These are phyloP conservation scores for Psilopsiagon aymara DNA, from an alignment of 2,113 vertebrate genomes.

Conservation along the genomic window DNA sequence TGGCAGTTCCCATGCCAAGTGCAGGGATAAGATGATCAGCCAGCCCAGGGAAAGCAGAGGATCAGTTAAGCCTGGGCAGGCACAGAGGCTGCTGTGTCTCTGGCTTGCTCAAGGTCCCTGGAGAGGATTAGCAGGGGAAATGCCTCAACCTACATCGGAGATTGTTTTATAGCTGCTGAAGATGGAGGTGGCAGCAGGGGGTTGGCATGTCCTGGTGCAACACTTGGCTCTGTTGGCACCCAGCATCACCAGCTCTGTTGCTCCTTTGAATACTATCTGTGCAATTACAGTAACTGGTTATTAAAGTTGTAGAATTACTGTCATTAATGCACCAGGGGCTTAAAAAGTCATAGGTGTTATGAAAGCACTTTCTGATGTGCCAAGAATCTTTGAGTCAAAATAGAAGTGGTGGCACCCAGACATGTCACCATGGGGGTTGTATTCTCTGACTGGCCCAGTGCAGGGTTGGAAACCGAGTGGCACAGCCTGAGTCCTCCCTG, in stretches of 20 bases:
- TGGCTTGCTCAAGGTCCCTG: neutral
- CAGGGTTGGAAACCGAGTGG: fast-evolving
- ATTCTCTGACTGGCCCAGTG: fast-evolving
- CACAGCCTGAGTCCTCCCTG: fast-evolving
- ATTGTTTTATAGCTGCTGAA: neutral
- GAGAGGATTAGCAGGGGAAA: neutral
- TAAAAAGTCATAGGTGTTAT: fast-evolving
- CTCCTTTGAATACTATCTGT: neutral
- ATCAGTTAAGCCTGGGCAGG: neutral
- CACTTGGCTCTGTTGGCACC: neutral
- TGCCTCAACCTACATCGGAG: neutral
- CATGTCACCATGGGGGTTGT: fast-evolving
- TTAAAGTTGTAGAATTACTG: fast-evolving
- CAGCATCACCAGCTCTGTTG: fast-evolving
- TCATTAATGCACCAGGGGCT: neutral
- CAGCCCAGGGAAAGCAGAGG: neutral
- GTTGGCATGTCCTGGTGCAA: neutral
- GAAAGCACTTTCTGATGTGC: neutral
- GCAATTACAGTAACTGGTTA: neutral
- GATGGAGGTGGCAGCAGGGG: neutral
- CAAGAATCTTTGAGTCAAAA: neutral
- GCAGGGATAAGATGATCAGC: fast-evolving
- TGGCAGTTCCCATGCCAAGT: fast-evolving
- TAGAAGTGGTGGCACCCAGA: neutral
- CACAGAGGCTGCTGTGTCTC: neutral